Evolutionary conservation across 1,140 invertebrate genomes (phyloP), one percentile per base, ranked within the genome.

Genomic region (Drosophila arawakana): DNA sequence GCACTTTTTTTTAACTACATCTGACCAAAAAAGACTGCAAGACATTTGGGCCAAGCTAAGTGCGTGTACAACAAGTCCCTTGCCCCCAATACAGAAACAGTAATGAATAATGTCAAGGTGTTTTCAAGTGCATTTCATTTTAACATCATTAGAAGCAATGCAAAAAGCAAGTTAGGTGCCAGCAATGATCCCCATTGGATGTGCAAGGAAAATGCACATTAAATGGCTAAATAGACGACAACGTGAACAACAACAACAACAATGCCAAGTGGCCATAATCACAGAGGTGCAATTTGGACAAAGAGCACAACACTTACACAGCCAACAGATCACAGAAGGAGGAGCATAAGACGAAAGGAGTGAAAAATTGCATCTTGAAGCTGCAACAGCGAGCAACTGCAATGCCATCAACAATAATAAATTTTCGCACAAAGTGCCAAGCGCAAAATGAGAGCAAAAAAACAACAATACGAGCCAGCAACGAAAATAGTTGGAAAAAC

Each of bases 31-130:
- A 44, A 39, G 52, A 55, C 52, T 30, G 37, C 13, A 49, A 54
- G 50, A 30, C 35, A 41, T 57, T 59, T 13, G n/a, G 46, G 25
- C 21, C 9, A 50, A 35, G 54, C n/a, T 43, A 67, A 58, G 34
- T 69, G 67, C 57, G 67, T 61, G 67, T 15, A 52, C 30, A 52
- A 52, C 30, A 52, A 52, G 13, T 61, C 35, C 44, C 43, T 72
- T 37, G 52, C 5, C 61, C 3, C 25, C 71, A 60, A 55, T 68
- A 54, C 15, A 73, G 15, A 73, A 73, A 69, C 41, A 52, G 74
- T 89, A 83, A 89, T 89, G 80, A 89, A 84, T 75, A 84, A 73
- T 89, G 84, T 84, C 80, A 89, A 86, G 82, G 82, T 86, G 82
- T 85, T 84, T 81, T 86, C 82, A 86, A 89, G 84, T 84, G 74